Base-by-base conservation (phyloP, 2,888 invertebrate genomes). In the Furcula furcula region DNA sequence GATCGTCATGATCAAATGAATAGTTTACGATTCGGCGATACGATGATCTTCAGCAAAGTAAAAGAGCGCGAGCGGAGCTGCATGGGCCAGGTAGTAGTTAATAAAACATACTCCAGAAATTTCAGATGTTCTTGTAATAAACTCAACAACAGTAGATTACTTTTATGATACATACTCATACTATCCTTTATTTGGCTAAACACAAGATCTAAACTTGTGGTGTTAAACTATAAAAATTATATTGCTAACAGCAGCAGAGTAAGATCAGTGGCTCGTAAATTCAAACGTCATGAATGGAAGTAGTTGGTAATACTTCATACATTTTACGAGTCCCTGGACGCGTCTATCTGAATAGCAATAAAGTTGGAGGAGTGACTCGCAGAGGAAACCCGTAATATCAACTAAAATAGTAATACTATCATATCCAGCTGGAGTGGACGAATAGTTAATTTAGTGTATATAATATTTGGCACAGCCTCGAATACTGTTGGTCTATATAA, bases 281-380 rank as follows among this genome's bases (percentile, higher is more conserved):
- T 56, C 36, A 46, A 44, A 57, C 34, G 61, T 55, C 55, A 46
- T 49, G 57, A 52, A 52, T 56, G 18, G 38, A 47, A 27, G 41
- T 55, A 44, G 49, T 40, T 42, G 42, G 51, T 49, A 49, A 56
- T 66, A 57, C 49, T 53, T 65, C 55, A 53, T 55, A 56, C 51
- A 62, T 54, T 65, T 66, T 65, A 65, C 48, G 60, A 48, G 53
- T 41, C 36, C 36, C 48, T 43, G 52, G 44, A 59, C 47, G 55
- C 61, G 59, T 65, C 64, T 63, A 48, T 59, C 51, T 61, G 56
- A 52, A 62, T 61, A 52, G 63, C 55, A 62, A 66, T 71, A 73
- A 72, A 69, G 59, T 64, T 40, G 57, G 48, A 33, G 51, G 60
- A 63, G 49, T 52, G 44, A 60, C 46, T 39, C 44, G 32, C 48